A percentile compares a stretch with the other conserved stretches of the same genome.
Conservation (phyloP, 2,113 vertebrate species). For the Microtus oregoni region DNA sequence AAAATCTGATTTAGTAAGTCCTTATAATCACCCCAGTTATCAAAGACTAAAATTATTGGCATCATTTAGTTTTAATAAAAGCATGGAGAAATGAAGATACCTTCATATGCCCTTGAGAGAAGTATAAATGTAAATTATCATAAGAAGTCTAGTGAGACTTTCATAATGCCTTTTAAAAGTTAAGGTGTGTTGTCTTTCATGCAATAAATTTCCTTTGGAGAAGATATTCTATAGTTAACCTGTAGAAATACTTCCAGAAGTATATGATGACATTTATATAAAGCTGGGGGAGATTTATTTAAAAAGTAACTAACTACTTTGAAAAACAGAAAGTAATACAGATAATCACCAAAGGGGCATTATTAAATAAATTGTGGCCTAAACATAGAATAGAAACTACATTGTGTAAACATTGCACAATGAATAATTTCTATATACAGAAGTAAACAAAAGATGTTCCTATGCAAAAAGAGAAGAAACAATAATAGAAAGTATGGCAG, state of each 20-base stretch:
- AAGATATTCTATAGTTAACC: not conserved
- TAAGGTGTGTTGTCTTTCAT: slow-evolving; percentile 13
- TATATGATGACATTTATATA: not conserved
- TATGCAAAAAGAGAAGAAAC: not conserved
- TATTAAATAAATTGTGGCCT: not conserved
- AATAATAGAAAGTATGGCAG: not conserved
- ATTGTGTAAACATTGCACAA: not conserved
- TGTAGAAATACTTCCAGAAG: not conserved
- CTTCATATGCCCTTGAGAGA: not conserved
- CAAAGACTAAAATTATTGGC: slow-evolving; percentile 52
- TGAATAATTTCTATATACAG: not conserved
- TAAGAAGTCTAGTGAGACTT: not conserved
- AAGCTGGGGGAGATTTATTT: slow-evolving; percentile 10
- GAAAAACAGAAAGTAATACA: slow-evolving; percentile 28
- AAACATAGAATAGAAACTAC: not conserved
- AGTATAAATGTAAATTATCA: slow-evolving; percentile 3
- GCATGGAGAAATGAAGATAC: not conserved
- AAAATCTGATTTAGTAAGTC: slow-evolving; percentile 11
- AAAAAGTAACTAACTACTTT: not conserved
- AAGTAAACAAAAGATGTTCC: not conserved
- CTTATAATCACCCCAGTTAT: slow-evolving; percentile 24
- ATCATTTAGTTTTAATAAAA: slow-evolving; percentile 22
- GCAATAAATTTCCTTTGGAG: not conserved
- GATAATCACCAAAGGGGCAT: not conserved
- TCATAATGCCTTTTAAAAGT: not conserved